Percentiles rank a stretch among this genome's conserved stretches.
These are phyloP conservation scores for Plecturocebus donacophilus DNA, from an alignment of 2,113 vertebrate genomes.

Conservation along the genomic window DNA sequence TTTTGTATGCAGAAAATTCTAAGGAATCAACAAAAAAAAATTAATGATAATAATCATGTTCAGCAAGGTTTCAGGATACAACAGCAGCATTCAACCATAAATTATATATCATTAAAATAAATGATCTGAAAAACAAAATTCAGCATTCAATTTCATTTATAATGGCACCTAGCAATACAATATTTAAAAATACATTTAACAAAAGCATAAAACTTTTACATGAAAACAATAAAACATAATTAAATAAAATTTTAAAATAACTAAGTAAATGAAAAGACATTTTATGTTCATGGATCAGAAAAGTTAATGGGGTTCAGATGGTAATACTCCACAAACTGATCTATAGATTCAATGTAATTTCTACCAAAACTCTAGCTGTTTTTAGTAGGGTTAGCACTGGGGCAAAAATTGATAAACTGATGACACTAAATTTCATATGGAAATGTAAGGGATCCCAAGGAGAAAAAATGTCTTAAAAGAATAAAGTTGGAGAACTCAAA, in stretches of 20 bases:
- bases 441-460: not conserved
- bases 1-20: not conserved
- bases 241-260: not conserved
- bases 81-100: not conserved
- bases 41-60: not conserved
- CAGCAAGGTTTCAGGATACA: not conserved
- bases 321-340: not conserved
- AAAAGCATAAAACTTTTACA: not conserved
- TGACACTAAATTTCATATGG: not conserved
- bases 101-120: not conserved
- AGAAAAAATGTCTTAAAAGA: not conserved
- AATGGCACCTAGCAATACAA: not conserved
- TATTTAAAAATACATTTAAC: not conserved
- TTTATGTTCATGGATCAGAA: not conserved
- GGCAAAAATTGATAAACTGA: not conserved
- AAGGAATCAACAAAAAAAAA: not conserved
- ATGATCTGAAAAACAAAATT: not conserved
- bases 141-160: not conserved
- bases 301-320: not conserved
- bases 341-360: not conserved
- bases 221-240: not conserved
- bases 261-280: not conserved
- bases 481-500: not conserved
- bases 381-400: not conserved
- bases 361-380: not conserved